Conservation (phyloP, 2,797 vertebrate genomes). For the Macrochelys suwanniensis region DNA sequence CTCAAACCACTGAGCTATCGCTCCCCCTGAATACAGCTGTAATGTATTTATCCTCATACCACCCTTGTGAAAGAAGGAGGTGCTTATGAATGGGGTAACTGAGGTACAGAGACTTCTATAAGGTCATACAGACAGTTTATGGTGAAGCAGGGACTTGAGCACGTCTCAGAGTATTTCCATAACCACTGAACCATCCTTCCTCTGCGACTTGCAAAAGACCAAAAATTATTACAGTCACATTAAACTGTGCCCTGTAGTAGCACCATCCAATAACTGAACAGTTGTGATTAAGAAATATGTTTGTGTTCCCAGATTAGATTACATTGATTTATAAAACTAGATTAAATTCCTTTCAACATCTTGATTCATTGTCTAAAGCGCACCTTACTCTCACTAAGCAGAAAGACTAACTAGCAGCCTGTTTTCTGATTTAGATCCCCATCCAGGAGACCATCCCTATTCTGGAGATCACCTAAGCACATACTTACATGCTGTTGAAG, state of each 20-base stretch:
- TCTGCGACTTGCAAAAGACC: background rate
- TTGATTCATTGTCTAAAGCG: background rate
- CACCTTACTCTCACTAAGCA: background rate
- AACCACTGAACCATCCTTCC: background rate
- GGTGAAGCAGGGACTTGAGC: background rate
- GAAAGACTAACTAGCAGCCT: background rate
- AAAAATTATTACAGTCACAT: background rate
- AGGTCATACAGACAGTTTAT: background rate
- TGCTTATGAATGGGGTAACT: background rate
- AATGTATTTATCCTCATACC: background rate
- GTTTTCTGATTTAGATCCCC: background rate
- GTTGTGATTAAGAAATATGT: background rate
- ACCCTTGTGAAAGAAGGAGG: background rate
- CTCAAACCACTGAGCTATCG: too few relatives aligned
- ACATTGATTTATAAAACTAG: background rate
- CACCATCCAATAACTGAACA: background rate
- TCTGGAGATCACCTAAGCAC: rapidly evolving
- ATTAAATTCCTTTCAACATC: background rate
- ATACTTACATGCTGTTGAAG: background rate
- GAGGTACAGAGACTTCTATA: background rate
- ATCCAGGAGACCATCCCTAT: background rate
- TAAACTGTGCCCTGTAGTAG: background rate
- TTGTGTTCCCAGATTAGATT: background rate
- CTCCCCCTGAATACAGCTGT: background rate
- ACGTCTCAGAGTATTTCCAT: background rate